Evolutionary conservation across 2,797 vertebrate species (phyloP).

Genomic region (Intellagama lesueurii): DNA sequence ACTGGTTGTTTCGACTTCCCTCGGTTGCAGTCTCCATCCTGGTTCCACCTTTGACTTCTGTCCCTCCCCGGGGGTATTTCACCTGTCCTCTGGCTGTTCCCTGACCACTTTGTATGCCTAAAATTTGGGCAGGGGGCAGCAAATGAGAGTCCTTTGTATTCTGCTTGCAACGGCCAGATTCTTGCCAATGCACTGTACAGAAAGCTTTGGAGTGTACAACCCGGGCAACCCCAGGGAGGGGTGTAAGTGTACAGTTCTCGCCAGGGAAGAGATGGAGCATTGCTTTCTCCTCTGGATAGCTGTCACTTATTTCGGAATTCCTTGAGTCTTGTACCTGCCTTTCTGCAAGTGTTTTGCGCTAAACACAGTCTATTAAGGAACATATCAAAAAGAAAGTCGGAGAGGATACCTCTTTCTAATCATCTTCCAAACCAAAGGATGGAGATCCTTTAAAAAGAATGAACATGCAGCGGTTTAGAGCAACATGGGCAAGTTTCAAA

Average conservation of each 20-base stretch:
- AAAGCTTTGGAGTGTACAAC: conserved; percentile 98
- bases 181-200: conserved; percentile 98
- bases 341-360: conserved; percentile 95
- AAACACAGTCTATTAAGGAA: conserved; percentile 72
- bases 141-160: conserved; percentile 84
- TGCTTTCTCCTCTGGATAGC: conserved; percentile 80
- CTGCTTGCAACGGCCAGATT: conserved; percentile 91
- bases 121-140: conserved; percentile 92
- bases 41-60: conserved; percentile 68
- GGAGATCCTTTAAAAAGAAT: neutral
- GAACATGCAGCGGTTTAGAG: neutral
- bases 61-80: conserved; percentile 73
- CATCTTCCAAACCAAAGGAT: neutral
- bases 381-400: conserved; percentile 7
- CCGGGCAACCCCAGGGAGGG: conserved; percentile 92
- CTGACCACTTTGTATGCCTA: conserved; percentile 88
- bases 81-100: conserved; percentile 79
- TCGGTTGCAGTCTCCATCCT: conserved; percentile 67
- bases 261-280: conserved; percentile 92
- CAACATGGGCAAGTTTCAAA: no score
- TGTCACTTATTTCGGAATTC: conserved; percentile 72
- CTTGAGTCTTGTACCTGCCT: conserved; percentile 83
- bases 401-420: neutral
- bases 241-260: conserved; percentile 89
- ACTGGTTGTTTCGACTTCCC: conserved; percentile 55